Conservation (phyloP, 1,140 invertebrate genomes). For the Ganaspis sp. region DNA sequence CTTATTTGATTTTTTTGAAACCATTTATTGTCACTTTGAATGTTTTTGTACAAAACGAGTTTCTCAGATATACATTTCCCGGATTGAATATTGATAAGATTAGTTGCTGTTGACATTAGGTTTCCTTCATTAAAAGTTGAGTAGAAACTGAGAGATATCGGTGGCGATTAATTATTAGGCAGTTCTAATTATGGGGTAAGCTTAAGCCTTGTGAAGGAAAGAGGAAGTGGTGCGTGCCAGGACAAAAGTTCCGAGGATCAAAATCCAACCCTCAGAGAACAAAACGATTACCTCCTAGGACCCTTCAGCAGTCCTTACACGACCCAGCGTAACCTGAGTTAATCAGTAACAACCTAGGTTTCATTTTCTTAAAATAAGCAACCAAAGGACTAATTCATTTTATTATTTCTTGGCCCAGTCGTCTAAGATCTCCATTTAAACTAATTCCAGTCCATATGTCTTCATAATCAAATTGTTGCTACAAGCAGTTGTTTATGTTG, state of each 20-base stretch:
- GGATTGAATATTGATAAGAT: constrained; percentile 42
- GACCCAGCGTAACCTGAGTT: constrained; percentile 47
- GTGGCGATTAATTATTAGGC: constrained; percentile 48
- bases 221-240: constrained; percentile 67
- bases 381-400: constrained; percentile 36
- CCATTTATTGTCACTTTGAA: too few relatives aligned
- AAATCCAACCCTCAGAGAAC: constrained; percentile 67
- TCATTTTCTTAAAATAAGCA: constrained; percentile 60
- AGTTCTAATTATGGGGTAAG: constrained; percentile 52
- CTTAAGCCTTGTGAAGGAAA: constrained; percentile 43
- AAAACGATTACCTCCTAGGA: constrained; percentile 73
- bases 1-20: too few relatives aligned
- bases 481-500: too few relatives aligned
- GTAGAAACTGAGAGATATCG: constrained; percentile 24
- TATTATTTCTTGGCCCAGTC: constrained; percentile 40
- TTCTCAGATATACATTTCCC: constrained; percentile 40
- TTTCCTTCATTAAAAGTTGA: constrained; percentile 20
- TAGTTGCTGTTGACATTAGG: constrained; percentile 48
- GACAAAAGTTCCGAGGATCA: constrained; percentile 72
- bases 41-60: too few relatives aligned
- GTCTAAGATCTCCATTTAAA: constrained; percentile 38
- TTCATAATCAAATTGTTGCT: too few relatives aligned
- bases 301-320: constrained; percentile 58
- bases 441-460: constrained; percentile 33
- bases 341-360: constrained; percentile 38